These are phyloP conservation scores for Drosophila multiciliata DNA, from an alignment of 2,888 invertebrate species.

Conservation along the genomic window DNA sequence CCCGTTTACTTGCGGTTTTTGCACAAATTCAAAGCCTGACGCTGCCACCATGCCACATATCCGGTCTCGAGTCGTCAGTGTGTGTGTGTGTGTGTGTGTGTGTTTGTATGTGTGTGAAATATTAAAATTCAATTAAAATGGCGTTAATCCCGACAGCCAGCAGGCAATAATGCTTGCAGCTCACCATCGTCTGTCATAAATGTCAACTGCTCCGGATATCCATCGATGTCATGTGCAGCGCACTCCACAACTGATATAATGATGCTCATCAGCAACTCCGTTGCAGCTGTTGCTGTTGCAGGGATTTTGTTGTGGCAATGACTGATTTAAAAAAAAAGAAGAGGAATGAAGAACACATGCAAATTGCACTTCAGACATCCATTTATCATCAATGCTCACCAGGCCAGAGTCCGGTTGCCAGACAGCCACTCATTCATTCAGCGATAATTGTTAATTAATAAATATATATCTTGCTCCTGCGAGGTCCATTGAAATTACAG, in stretches of 20 bases:
- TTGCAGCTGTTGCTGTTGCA: neutral
- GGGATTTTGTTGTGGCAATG: constrained; percentile 39
- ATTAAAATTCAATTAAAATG: constrained; percentile 83
- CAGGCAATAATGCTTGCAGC: constrained; percentile 50
- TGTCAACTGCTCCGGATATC: constrained; percentile 76
- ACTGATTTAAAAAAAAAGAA: constrained; percentile 55
- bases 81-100: constrained; percentile 54
- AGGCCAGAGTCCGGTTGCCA: constrained; percentile 9
- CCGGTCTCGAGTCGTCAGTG: constrained; percentile 39
- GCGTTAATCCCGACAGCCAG: constrained; percentile 78
- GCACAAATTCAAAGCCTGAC: constrained; percentile 59
- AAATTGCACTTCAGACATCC: constrained; percentile 78
- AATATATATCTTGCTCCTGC: constrained; percentile 44
- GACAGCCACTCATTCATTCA: constrained; percentile 42
- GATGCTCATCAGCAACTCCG: constrained; percentile 69
- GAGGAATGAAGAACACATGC: constrained; percentile 41
- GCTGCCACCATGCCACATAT: constrained; percentile 44
- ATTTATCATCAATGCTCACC: constrained; percentile 64
- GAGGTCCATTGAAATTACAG: constrained; percentile 27
- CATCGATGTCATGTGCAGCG: constrained; percentile 62
- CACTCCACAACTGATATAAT: constrained; percentile 61
- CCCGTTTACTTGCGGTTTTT: constrained; percentile 75
- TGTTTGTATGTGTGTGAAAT: constrained; percentile 68
- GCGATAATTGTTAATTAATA: constrained; percentile 82
- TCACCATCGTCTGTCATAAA: constrained; percentile 72